These are phyloP conservation scores for Aphaenogaster rudis DNA, from an alignment of 1,140 invertebrate species.

Conservation along the genomic window DNA sequence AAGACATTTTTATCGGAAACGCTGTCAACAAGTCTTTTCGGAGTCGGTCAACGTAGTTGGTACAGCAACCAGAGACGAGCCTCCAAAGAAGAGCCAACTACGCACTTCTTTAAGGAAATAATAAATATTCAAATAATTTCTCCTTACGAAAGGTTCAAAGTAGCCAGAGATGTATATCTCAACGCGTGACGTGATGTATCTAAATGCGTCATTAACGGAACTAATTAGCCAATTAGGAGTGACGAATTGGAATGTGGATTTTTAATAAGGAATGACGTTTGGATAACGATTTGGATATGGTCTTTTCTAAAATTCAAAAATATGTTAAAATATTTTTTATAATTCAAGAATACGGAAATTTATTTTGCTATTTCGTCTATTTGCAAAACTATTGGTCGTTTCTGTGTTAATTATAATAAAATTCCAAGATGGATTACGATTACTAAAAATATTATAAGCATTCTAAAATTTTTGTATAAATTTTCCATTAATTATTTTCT, in stretches of 20 bases:
- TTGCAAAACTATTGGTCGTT: neutral
- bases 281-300: neutral
- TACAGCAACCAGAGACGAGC: neutral
- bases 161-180: neutral
- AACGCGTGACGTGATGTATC: neutral
- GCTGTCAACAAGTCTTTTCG: neutral
- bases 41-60: neutral
- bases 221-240: neutral
- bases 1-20: constrained; percentile 16
- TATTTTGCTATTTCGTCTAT: neutral
- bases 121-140: constrained; percentile 41
- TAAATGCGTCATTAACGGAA: neutral
- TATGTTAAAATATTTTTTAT: neutral
- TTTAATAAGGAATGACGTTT: neutral
- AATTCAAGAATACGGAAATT: neutral
- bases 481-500: neutral
- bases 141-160: constrained; percentile 9
- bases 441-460: neutral
- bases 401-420: neutral
- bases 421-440: neutral
- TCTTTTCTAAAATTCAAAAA: neutral
- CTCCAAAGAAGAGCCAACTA: constrained; percentile 10
- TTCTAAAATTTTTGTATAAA: constrained; percentile 10
- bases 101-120: constrained; percentile 14
- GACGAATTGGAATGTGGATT: neutral